These are phyloP conservation scores for Eupristina koningsbergeri DNA, from an alignment of 1,140 invertebrate genomes.

Conservation along the genomic window DNA sequence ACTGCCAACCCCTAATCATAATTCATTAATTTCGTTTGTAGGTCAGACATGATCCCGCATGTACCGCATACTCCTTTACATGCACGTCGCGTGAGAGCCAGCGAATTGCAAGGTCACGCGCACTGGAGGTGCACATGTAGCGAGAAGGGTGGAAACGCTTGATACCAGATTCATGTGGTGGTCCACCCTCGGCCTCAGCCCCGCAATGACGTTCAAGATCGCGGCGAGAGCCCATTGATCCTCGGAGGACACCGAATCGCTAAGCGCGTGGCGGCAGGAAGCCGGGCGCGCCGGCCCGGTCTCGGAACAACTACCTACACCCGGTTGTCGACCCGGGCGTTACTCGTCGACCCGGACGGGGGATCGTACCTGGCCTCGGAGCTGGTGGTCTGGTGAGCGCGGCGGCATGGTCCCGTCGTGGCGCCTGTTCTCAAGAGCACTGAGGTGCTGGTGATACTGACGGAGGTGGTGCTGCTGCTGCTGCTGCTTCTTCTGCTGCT, in stretches of 20 bases:
- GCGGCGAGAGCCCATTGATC: no score
- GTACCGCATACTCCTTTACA: no score
- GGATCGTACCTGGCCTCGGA: conserved; percentile 67
- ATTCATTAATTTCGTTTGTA: not conserved
- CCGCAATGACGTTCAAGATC: no score
- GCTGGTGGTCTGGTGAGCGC: conserved; percentile 67
- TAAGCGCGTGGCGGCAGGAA: no score
- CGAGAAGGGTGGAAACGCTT: not conserved
- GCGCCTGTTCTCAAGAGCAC: conserved; percentile 68
- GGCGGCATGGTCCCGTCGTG: conserved; percentile 71
- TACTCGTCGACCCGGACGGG: not conserved
- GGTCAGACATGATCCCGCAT: not conserved
- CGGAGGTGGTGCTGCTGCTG: conserved; percentile 2
- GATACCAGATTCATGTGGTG: not conserved
- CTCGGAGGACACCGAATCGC: no score
- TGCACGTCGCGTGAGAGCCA: no score
- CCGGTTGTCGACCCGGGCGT: no score
- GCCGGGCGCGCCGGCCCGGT: no score
- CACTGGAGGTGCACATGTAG: not conserved
- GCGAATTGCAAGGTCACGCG: not conserved
- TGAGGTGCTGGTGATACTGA: conserved; percentile 5
- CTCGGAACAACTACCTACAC: no score
- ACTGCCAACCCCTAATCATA: no score
- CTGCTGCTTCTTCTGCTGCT: conserved; percentile 24
- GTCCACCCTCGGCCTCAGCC: no score